phyloP scores from a whole-genome alignment of 2,888 invertebrate genomes.

The Scaptomyza flava region DNA sequence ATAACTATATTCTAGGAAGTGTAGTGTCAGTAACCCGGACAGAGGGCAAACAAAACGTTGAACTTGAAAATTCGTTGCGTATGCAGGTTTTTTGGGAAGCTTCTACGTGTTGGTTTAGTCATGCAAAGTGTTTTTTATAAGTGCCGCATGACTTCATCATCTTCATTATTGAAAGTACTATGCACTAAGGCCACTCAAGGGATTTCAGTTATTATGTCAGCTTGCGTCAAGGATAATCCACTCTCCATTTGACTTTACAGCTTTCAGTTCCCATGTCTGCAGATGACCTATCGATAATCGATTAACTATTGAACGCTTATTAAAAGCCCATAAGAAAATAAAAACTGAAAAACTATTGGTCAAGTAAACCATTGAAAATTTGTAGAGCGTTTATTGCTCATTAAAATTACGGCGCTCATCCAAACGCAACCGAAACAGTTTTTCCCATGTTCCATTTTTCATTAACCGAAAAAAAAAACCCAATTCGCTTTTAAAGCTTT shows the following conservation, averaged over 20 bases:
- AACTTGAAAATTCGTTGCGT: slow-evolving; percentile 66
- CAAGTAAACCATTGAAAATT: slow-evolving; percentile 15
- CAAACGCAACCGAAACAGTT: slow-evolving; percentile 32
- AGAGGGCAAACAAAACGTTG: slow-evolving; percentile 65
- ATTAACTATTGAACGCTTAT: slow-evolving; percentile 36
- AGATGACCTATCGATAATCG: slow-evolving; percentile 33
- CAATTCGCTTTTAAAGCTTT: slow-evolving; percentile 29
- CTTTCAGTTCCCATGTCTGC: slow-evolving; percentile 23
- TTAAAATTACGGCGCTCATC: slow-evolving; percentile 49
- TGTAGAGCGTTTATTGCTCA: slow-evolving; percentile 27
- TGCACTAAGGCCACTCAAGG: slow-evolving; percentile 40
- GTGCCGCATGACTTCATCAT: slow-evolving; percentile 71
- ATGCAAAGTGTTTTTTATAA: slow-evolving; percentile 51
- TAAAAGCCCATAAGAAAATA: slow-evolving; percentile 23
- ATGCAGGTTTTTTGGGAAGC: slow-evolving; percentile 16
- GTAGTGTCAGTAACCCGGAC: slow-evolving; percentile 69
- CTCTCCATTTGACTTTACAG: background rate
- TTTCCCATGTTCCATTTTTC: slow-evolving; percentile 76
- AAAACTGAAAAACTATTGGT: background rate
- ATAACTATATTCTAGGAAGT: slow-evolving; percentile 43
- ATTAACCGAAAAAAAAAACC: slow-evolving; percentile 37
- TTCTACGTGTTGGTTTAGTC: slow-evolving; percentile 57
- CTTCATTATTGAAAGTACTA: slow-evolving; percentile 57
- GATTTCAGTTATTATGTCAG: slow-evolving; percentile 26
- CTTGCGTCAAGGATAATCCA: slow-evolving; percentile 37